These are phyloP conservation scores for Samia ricini DNA, from an alignment of 1,140 invertebrate species.

Conservation along the genomic window DNA sequence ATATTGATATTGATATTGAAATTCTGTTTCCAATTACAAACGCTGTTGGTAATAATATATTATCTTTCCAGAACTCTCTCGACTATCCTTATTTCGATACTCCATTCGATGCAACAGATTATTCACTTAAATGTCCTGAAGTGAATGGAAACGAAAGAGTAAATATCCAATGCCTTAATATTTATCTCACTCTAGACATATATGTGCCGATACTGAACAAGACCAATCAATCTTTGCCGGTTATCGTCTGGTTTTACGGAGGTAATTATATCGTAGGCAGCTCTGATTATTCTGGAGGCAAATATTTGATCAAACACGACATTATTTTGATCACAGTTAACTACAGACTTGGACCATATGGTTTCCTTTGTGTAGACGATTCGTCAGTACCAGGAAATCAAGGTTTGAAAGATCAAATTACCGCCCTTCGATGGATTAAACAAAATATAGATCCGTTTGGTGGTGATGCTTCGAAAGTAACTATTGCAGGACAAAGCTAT, in stretches of 20 bases:
- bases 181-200: constrained; percentile 43
- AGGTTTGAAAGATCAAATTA: constrained; percentile 83
- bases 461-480: constrained; percentile 82
- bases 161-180: constrained; percentile 40
- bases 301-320: constrained; percentile 76
- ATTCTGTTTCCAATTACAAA: too few species aligned
- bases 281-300: constrained; percentile 49
- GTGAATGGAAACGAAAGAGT: constrained; percentile 13
- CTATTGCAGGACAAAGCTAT: constrained; percentile 82
- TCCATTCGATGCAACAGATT: constrained; percentile 24
- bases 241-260: constrained; percentile 86
- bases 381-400: constrained; percentile 82
- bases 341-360: constrained; percentile 80
- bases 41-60: not conserved
- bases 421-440: constrained; percentile 81
- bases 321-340: constrained; percentile 80
- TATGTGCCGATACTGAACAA: constrained; percentile 32
- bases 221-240: constrained; percentile 55
- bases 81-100: constrained; percentile 18
- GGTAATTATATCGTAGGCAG: constrained; percentile 79
- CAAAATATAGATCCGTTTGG: constrained; percentile 83
- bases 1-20: too few species aligned
- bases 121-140: constrained; percentile 29
- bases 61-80: constrained; percentile 22
- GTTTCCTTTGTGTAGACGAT: constrained; percentile 82